Conservation (phyloP, 1,140 invertebrate species). For the Drosophila simulans region DNA sequence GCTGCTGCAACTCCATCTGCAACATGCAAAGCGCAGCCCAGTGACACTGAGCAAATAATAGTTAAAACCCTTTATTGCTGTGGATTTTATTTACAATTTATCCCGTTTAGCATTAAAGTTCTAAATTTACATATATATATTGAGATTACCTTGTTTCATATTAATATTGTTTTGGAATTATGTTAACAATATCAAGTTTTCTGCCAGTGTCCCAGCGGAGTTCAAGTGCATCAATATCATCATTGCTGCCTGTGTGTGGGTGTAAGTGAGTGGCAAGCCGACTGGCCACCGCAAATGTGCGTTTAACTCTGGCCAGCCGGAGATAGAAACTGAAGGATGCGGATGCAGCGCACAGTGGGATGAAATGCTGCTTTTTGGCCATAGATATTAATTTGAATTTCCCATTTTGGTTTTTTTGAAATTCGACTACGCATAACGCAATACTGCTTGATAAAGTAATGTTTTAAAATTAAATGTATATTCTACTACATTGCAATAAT, state of each 20-base stretch:
- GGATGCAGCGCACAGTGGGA: background rate
- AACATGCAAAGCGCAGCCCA: constrained; percentile 7
- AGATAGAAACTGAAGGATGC: constrained; percentile 55
- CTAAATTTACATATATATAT: no score
- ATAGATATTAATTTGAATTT: no score
- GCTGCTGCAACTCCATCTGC: constrained; percentile 34
- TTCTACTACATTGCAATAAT: no score
- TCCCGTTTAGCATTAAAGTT: no score
- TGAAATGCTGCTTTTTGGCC: no score
- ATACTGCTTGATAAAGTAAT: no score
- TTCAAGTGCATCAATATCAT: constrained; percentile 43
- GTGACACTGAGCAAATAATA: background rate
- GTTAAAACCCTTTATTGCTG: no score
- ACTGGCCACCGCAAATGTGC: constrained; percentile 59
- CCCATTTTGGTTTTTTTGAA: no score
- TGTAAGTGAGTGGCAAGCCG: constrained; percentile 24
- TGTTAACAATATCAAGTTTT: background rate
- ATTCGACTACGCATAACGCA: no score
- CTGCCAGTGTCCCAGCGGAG: constrained; percentile 3
- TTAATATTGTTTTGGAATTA: background rate
- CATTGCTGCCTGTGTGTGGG: constrained; percentile 18
- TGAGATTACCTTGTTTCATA: background rate
- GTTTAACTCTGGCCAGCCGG: constrained; percentile 39
- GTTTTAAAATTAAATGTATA: no score
- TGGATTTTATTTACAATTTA: no score